Conservation (phyloP, 2,113 vertebrate species). For the Cebidichthys violaceus region DNA sequence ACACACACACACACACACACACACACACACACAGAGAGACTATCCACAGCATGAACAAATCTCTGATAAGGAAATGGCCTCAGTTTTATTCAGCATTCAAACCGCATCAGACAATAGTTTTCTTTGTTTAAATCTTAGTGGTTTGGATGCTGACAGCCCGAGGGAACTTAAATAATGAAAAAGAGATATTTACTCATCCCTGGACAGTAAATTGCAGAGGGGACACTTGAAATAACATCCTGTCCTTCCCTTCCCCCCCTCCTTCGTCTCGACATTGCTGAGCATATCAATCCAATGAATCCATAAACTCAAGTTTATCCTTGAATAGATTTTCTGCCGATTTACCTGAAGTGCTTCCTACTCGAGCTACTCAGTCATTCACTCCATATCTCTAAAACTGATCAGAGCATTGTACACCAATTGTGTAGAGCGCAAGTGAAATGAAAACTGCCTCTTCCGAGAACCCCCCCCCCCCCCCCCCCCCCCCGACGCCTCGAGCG, state of each 20-base stretch:
- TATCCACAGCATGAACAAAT: slow-evolving; percentile 28
- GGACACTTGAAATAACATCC: slow-evolving; percentile 17
- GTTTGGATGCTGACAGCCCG: slow-evolving; percentile 39
- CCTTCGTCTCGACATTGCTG: neutral
- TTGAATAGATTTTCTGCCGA: slow-evolving; percentile 6
- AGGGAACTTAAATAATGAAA: slow-evolving; percentile 59
- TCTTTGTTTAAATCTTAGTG: slow-evolving; percentile 23
- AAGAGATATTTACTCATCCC: slow-evolving; percentile 53
- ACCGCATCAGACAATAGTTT: slow-evolving; percentile 13
- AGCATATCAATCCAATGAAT: slow-evolving; percentile 23
- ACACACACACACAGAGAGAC: slow-evolving; percentile 50
- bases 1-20: slow-evolving; percentile 40
- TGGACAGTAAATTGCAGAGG: slow-evolving; percentile 39
- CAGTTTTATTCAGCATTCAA: slow-evolving; percentile 46
- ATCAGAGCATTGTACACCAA: slow-evolving; percentile 48
- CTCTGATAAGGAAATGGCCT: slow-evolving; percentile 41
- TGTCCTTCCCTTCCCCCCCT: neutral
- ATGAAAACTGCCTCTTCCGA: slow-evolving; percentile 44
- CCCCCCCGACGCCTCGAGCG: neutral
- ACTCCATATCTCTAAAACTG: slow-evolving; percentile 39
- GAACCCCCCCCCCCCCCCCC: slow-evolving; percentile 6
- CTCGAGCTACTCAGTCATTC: slow-evolving; percentile 15
- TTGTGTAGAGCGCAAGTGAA: slow-evolving; percentile 32
- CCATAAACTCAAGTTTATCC: neutral
- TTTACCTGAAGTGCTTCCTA: slow-evolving; percentile 36